Base-by-base conservation (phyloP, 2,113 vertebrate species). In the Prolemur simus region DNA sequence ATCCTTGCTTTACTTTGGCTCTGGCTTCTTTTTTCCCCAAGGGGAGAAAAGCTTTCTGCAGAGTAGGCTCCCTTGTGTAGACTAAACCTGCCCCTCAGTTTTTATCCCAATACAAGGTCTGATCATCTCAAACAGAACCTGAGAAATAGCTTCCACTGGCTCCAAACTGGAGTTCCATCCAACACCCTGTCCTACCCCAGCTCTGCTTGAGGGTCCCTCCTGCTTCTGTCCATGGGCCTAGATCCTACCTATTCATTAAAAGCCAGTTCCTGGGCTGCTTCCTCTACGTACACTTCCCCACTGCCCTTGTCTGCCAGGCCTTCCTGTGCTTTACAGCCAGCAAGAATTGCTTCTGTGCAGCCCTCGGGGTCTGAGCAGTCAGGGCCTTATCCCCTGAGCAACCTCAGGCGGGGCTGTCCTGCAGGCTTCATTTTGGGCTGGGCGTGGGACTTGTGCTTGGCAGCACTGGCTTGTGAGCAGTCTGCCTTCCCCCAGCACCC, bases 71-170 rank as follows among this genome's bases (percentile, higher is more conserved):
- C 81, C 80, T 76, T 74, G 10, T 74, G 8, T 34, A 76, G 56
- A 77, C 37, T 76, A 93, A 91, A 94, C 27, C 39, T 32, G n/a
- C 54, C 87, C 89, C 49, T 89, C 77, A 45, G 52, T 90, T 89
- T 95, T 90, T 42, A 83, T 86, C 82, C 63, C 54, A 69, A 1
- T 64, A 58, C 68, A 91, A 93, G 94, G 80, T 97, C 76, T 37
- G 58, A 54, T 54, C 1, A 3, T 83, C 91, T 92, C 88, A 88
- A 86, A 87, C 4, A 84, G 81, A 92, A 90, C 58, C 80, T 77
- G 73, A 81, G 39, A 78, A 97, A 86, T 66, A 74, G 66, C 66
- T 97, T 78, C 86, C 32, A 29, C 74, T 49, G 71, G 23, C 60
- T 84, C 69, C 47, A 83, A 45, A 94, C 20, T 37, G 64, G 63